Conservation (phyloP, 2,797 vertebrate genomes). For the Anguilla obscura region DNA sequence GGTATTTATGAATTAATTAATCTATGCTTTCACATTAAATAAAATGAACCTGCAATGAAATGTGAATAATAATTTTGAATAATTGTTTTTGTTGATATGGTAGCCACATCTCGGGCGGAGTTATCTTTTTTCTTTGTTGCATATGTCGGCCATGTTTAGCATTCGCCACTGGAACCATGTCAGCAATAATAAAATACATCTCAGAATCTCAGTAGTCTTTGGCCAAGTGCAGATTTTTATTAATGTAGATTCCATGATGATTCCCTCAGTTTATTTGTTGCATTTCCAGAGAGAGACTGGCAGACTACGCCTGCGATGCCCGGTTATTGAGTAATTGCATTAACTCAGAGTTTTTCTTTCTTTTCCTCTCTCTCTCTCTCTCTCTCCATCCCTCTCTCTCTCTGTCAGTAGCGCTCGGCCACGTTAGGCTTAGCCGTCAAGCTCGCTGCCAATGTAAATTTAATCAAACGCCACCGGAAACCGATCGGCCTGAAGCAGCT, state of each 20-base stretch:
- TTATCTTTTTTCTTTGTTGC: not conserved
- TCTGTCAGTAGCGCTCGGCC: not conserved
- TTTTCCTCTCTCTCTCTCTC: not conserved
- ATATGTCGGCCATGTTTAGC: not conserved
- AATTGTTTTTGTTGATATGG: not conserved
- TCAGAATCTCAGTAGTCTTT: not conserved
- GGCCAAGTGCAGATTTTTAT: not conserved
- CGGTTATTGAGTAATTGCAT: constrained; percentile 3
- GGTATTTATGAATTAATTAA: not conserved
- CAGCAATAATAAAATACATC: not conserved
- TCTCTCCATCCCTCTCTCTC: not conserved
- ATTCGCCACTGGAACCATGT: not conserved
- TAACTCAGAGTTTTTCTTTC: not conserved
- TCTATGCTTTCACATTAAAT: not conserved
- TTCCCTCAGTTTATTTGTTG: not conserved
- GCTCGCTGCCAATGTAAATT: not conserved
- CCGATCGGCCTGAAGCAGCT: not conserved
- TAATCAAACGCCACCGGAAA: not conserved
- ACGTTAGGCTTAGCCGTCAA: not conserved
- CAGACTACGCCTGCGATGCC: not conserved
- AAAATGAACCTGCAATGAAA: not conserved
- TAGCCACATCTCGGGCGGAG: not conserved
- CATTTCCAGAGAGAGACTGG: not conserved
- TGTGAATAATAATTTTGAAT: not conserved
- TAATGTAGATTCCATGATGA: not conserved